These are phyloP conservation scores for Lemur catta DNA, from an alignment of 2,797 vertebrate genomes.

Conservation along the genomic window DNA sequence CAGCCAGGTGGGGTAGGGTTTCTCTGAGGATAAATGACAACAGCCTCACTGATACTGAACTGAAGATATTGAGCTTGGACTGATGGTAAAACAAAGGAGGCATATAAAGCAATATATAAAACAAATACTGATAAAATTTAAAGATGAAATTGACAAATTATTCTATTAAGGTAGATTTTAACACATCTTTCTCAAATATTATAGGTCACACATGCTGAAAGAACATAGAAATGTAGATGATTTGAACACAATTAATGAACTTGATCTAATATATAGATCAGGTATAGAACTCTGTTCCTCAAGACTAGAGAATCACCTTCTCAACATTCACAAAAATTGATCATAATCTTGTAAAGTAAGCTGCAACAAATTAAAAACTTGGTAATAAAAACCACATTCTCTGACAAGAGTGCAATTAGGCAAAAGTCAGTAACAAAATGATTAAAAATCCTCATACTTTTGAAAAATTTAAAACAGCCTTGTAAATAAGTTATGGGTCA, in stretches of 20 bases:
- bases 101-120: background rate
- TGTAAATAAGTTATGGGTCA: background rate
- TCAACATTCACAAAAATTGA: background rate
- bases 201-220: background rate
- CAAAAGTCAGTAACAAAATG: background rate
- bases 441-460: background rate
- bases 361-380: conserved; percentile 7
- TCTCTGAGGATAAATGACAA: background rate
- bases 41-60: background rate
- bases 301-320: background rate
- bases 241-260: background rate
- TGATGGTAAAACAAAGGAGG: background rate
- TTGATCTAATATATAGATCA: background rate
- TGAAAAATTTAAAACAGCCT: background rate
- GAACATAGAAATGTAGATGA: background rate
- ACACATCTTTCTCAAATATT: background rate
- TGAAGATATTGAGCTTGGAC: background rate
- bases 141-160: background rate
- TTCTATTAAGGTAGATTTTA: conserved; percentile 11
- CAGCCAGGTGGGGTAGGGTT: background rate
- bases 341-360: background rate
- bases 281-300: background rate
- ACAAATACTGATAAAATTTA: background rate
- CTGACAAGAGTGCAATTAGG: background rate
- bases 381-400: background rate